Percentiles rank a stretch among this genome's conserved stretches.
Evolutionary conservation across 1,140 invertebrate genomes (phyloP).

Genomic region (Asbolus verrucosus): DNA sequence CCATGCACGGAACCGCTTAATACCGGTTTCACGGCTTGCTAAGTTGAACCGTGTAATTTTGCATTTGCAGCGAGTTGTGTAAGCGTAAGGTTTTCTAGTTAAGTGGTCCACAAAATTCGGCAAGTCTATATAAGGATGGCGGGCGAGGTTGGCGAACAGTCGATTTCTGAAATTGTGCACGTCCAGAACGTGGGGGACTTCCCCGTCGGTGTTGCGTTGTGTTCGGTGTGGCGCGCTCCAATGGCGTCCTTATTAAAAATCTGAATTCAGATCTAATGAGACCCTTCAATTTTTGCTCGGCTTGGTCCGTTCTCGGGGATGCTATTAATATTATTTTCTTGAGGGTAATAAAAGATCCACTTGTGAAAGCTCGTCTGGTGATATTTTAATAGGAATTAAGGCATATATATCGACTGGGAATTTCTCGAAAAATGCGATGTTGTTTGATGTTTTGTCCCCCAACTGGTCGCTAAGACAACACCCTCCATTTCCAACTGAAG

Average conservation of each 20-base stretch:
- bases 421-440: constrained; percentile 1
- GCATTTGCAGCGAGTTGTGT: constrained; percentile 60
- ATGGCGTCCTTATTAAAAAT: neutral
- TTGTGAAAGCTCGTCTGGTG: neutral
- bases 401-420: constrained; percentile 20
- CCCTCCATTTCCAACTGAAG: constrained; percentile 43
- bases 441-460: constrained; percentile 42
- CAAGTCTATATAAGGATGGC: constrained; percentile 62
- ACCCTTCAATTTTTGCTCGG: neutral
- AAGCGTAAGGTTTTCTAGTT: constrained; percentile 63
- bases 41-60: constrained; percentile 64
- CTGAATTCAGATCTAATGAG: constrained; percentile 14
- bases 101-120: constrained; percentile 65
- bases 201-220: neutral
- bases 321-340: no score
- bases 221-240: neutral
- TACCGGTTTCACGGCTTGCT: constrained; percentile 64
- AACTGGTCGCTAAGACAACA: constrained; percentile 53
- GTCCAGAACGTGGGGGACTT: constrained; percentile 26
- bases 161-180: constrained; percentile 34
- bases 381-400: constrained; percentile 38
- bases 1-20: constrained; percentile 63
- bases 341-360: constrained; percentile 17
- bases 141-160: constrained; percentile 31
- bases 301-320: neutral